Conservation (phyloP, 1,140 invertebrate species). For the Macrotrachela quadricornifera region DNA sequence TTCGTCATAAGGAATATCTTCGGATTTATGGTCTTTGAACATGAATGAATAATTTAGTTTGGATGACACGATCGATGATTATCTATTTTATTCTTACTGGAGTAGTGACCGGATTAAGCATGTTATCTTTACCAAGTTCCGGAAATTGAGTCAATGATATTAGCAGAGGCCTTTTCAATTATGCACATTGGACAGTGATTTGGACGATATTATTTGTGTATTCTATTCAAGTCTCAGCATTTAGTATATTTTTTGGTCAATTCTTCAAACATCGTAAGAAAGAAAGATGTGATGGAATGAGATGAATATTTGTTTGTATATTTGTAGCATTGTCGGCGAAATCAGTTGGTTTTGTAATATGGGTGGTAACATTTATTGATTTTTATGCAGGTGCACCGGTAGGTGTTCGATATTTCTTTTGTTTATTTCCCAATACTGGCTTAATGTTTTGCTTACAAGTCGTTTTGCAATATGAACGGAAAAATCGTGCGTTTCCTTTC, state of each 20-base stretch:
- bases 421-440: constrained; percentile 2
- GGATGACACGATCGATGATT: constrained; percentile 1
- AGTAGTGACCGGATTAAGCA: background rate
- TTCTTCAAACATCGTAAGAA: too few relatives aligned
- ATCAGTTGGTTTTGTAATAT: constrained; percentile 1
- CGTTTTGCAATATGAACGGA: constrained; percentile 4
- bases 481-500: too few relatives aligned
- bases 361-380: constrained; percentile 3
- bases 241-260: background rate
- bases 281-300: too few relatives aligned
- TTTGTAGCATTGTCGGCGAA: constrained; percentile 5
- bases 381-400: constrained; percentile 5
- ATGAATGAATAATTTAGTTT: background rate
- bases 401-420: constrained; percentile 4
- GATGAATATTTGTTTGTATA: background rate
- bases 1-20: constrained; percentile 1
- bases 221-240: constrained; percentile 1
- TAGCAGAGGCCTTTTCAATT: background rate
- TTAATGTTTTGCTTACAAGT: constrained; percentile 5
- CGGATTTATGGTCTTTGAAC: background rate
- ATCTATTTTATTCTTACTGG: background rate
- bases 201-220: constrained; percentile 6
- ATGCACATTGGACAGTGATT: constrained; percentile 1
- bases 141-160: background rate
- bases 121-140: background rate